Percentiles rank a stretch among this genome's conserved stretches.
Evolutionary conservation across 2,888 invertebrate species (phyloP).

Genomic region (Acanthosepion lycidas): DNA sequence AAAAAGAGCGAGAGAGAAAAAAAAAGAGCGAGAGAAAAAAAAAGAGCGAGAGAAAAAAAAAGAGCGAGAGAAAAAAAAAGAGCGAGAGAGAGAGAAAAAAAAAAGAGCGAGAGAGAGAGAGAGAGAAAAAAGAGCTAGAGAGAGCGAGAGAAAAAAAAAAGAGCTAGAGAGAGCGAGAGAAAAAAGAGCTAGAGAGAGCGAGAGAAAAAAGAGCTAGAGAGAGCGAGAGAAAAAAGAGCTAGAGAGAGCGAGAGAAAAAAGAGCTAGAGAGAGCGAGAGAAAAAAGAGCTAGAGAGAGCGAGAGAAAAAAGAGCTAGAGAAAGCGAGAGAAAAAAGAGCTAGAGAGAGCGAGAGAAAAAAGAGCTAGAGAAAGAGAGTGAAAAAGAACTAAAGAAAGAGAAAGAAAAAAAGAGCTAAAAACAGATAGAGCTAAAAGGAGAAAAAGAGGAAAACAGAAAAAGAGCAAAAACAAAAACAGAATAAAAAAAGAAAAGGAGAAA

Average conservation of each 20-base stretch:
- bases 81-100: background rate
- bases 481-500: too few relatives aligned
- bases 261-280: background rate
- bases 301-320: too few relatives aligned
- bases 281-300: background rate
- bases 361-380: background rate
- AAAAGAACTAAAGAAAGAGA: too few relatives aligned
- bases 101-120: background rate
- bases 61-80: background rate
- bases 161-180: too few relatives aligned
- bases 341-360: background rate
- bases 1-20: background rate
- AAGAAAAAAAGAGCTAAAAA: background rate
- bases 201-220: background rate
- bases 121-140: background rate
- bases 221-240: too few relatives aligned
- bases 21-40: too few relatives aligned
- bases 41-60: rapidly evolving
- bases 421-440: background rate
- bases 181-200: background rate
- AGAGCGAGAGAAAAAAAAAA: background rate
- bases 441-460: too few relatives aligned
- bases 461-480: too few relatives aligned
- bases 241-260: rapidly evolving
- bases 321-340: background rate